These are phyloP conservation scores for Rotaria magnacalcarata DNA, from an alignment of 2,888 invertebrate species.

Conservation along the genomic window DNA sequence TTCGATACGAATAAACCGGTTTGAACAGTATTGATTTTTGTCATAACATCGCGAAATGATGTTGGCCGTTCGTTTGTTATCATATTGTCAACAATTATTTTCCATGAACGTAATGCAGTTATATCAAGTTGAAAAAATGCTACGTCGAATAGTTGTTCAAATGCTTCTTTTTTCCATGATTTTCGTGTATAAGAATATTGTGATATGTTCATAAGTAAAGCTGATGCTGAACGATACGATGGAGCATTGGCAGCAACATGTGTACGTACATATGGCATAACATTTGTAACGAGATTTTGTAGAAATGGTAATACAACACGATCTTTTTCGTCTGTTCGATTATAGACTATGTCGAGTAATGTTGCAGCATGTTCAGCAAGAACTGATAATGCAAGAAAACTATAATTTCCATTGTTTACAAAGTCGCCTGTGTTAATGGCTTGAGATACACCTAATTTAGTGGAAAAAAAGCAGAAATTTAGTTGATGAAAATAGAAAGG, in stretches of 20 bases:
- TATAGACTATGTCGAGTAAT: slow-evolving; percentile 77
- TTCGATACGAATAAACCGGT: slow-evolving; percentile 71
- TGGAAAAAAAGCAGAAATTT: neutral
- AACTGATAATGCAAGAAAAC: slow-evolving; percentile 75
- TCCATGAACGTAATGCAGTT: slow-evolving; percentile 72
- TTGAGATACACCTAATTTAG: neutral
- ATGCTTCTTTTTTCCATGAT: slow-evolving; percentile 81
- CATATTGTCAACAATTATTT: slow-evolving; percentile 77
- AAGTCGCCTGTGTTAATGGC: neutral
- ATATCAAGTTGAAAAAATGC: slow-evolving; percentile 80
- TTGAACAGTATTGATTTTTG: slow-evolving; percentile 29
- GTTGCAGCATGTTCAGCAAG: slow-evolving; percentile 73
- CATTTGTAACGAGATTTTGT: slow-evolving; percentile 75
- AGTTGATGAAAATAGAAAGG: too few relatives aligned
- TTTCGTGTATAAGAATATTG: slow-evolving; percentile 80
- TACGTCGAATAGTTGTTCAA: slow-evolving; percentile 75
- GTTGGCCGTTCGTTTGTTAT: slow-evolving; percentile 87
- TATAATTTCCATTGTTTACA: neutral
- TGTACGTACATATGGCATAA: slow-evolving; percentile 79
- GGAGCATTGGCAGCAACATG: slow-evolving; percentile 65
- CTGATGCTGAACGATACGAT: slow-evolving; percentile 70
- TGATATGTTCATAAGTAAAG: slow-evolving; percentile 74
- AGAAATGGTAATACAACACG: slow-evolving; percentile 73
- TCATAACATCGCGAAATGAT: slow-evolving; percentile 70
- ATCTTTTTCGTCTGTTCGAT: slow-evolving; percentile 80